Evolutionary conservation across 1,140 invertebrate species (phyloP).

Genomic region (Temnothorax longispinosus): DNA sequence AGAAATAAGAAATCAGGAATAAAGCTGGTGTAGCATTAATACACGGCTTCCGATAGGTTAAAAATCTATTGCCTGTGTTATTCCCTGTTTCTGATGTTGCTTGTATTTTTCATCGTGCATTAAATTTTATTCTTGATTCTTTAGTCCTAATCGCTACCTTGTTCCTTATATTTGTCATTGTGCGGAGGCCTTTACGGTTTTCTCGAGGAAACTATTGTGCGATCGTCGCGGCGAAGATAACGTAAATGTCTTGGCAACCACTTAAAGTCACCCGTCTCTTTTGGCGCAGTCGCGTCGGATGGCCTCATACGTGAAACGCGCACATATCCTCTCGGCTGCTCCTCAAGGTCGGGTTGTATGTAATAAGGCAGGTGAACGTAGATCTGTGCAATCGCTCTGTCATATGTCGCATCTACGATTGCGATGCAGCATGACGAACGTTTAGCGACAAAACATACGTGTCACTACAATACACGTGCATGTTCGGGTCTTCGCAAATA

Average conservation of each 20-base stretch:
- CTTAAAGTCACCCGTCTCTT: slow-evolving; percentile 40
- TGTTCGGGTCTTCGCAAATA: neutral
- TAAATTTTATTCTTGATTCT: too few relatives aligned
- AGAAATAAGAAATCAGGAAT: too few relatives aligned
- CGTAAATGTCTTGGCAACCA: slow-evolving; percentile 56
- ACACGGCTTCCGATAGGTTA: too few relatives aligned
- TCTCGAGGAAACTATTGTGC: slow-evolving; percentile 20
- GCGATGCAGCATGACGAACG: neutral
- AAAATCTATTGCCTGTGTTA: too few relatives aligned
- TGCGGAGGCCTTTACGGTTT: neutral
- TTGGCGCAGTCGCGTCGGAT: slow-evolving; percentile 38
- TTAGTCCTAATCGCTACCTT: too few relatives aligned
- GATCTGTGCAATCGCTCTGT: slow-evolving; percentile 57
- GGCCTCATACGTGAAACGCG: neutral
- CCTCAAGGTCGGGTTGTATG: slow-evolving; percentile 59
- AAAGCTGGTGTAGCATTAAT: too few relatives aligned
- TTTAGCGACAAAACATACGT: slow-evolving; percentile 36
- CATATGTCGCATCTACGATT: slow-evolving; percentile 34
- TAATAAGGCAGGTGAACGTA: slow-evolving; percentile 60
- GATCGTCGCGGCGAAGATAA: slow-evolving; percentile 26
- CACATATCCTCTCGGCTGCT: slow-evolving; percentile 9
- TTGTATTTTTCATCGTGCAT: too few relatives aligned
- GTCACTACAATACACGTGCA: slow-evolving; percentile 14
- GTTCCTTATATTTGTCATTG: too few relatives aligned
- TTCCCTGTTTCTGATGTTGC: too few relatives aligned